Evolutionary conservation across 2,113 vertebrate genomes (phyloP).

Genomic region (Chelonoidis abingdonii): DNA sequence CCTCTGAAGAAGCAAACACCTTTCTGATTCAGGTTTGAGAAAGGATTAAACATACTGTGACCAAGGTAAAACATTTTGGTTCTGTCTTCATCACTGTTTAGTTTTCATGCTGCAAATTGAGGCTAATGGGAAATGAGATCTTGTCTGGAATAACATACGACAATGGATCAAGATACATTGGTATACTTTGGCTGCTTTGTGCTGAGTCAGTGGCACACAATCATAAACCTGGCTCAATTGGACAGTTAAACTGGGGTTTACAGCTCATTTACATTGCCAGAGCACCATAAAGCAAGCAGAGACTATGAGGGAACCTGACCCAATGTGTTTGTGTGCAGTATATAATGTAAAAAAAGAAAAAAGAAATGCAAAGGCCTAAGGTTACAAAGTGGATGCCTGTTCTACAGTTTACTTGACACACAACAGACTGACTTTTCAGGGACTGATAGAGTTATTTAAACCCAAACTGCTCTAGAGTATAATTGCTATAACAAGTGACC

Average conservation of each 20-base stretch:
- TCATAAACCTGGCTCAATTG: not conserved
- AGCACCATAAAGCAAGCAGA: not conserved
- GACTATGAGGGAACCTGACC: not conserved
- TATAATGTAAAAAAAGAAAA: not conserved
- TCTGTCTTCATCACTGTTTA: not conserved
- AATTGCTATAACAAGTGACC: conserved; percentile 15
- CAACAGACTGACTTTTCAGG: not conserved
- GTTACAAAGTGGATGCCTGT: not conserved
- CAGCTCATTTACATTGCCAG: not conserved
- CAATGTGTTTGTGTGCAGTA: fast-evolving
- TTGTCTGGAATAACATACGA: not conserved
- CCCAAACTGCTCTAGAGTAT: not conserved
- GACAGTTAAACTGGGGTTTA: not conserved
- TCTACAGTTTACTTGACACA: not conserved
- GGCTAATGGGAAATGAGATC: not conserved
- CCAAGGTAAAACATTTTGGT: fast-evolving
- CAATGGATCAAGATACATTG: not conserved
- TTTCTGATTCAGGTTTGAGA: not conserved
- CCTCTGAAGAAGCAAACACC: conserved; percentile 1
- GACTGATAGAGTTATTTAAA: not conserved
- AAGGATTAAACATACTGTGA: not conserved
- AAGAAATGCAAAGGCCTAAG: not conserved
- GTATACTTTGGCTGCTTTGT: fast-evolving
- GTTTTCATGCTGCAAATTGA: not conserved
- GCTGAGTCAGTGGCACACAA: not conserved